Evolutionary conservation across 2,888 invertebrate species (phyloP).

Genomic region (Nebria salina): DNA sequence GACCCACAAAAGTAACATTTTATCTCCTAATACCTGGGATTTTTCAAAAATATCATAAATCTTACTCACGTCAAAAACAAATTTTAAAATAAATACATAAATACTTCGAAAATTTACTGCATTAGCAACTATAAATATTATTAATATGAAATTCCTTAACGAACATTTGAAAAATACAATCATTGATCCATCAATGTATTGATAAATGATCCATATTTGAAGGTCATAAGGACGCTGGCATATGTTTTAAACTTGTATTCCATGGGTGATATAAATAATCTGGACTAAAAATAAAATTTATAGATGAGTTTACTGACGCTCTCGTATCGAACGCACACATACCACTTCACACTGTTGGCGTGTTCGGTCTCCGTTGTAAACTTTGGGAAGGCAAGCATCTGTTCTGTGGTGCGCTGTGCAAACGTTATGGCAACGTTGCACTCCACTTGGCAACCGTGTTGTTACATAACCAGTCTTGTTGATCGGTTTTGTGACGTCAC

Average conservation of each 20-base stretch:
- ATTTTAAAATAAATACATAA: too few species aligned
- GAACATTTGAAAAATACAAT: too few species aligned
- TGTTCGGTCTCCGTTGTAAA: conserved; percentile 12
- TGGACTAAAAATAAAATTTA: not conserved
- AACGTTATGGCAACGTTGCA: conserved; percentile 33
- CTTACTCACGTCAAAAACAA: not conserved
- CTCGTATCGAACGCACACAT: not conserved
- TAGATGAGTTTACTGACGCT: conserved; percentile 1
- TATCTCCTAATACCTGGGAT: not conserved
- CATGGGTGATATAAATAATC: not conserved
- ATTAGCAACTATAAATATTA: too few species aligned
- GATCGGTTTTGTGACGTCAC: conserved; percentile 46
- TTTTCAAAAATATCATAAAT: not conserved
- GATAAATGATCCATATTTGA: conserved; percentile 14
- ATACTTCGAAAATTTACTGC: too few species aligned
- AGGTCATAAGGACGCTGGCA: conserved; percentile 34
- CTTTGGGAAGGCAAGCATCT: not conserved
- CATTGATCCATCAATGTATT: not conserved
- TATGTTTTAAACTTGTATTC: not conserved
- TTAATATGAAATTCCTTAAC: too few species aligned
- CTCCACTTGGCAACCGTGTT: conserved; percentile 35
- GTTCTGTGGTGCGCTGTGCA: not conserved
- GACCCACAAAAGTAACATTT: not conserved
- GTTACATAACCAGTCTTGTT: conserved; percentile 47
- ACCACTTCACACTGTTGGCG: not conserved